phyloP scores from a whole-genome alignment of 1,140 invertebrate genomes.

The Solenopsis invicta region DNA sequence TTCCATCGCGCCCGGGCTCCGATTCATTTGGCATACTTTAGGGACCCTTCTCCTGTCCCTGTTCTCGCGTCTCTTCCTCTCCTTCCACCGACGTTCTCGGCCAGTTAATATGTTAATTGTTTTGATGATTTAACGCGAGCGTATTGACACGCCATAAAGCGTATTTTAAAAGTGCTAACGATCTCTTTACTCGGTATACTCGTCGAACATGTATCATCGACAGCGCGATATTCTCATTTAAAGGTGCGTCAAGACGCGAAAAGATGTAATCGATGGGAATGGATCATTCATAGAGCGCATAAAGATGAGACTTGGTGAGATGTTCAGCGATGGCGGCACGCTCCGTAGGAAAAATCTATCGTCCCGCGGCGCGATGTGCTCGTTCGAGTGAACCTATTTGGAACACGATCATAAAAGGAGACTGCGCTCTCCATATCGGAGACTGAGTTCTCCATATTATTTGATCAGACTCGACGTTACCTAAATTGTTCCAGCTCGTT shows the following conservation, averaged over 20 bases:
- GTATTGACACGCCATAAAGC: neutral
- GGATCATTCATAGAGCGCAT: neutral
- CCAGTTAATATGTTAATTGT: constrained; percentile 58
- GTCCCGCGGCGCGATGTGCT: constrained; percentile 66
- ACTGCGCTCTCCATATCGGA: constrained; percentile 73
- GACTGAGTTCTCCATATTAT: constrained; percentile 72
- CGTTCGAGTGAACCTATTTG: constrained; percentile 74
- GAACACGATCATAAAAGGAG: constrained; percentile 76
- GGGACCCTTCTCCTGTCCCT: constrained; percentile 15
- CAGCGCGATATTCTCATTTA: constrained; percentile 39
- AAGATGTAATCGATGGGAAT: constrained; percentile 38
- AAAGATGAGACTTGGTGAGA: constrained; percentile 19
- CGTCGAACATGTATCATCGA: neutral
- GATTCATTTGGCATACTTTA: constrained; percentile 59
- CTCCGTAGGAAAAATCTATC: constrained; percentile 68
- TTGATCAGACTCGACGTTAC: constrained; percentile 74
- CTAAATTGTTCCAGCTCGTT: constrained; percentile 76
- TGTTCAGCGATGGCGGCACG: constrained; percentile 44
- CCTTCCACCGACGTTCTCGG: neutral
- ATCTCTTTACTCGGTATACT: constrained; percentile 8
- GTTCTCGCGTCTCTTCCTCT: neutral
- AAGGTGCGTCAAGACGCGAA: neutral
- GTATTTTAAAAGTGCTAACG: neutral
- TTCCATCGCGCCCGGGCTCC: constrained; percentile 37
- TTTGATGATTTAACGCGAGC: constrained; percentile 32